Conservation (phyloP, 2,113 vertebrate genomes). For the Lamprotornis superbus region DNA sequence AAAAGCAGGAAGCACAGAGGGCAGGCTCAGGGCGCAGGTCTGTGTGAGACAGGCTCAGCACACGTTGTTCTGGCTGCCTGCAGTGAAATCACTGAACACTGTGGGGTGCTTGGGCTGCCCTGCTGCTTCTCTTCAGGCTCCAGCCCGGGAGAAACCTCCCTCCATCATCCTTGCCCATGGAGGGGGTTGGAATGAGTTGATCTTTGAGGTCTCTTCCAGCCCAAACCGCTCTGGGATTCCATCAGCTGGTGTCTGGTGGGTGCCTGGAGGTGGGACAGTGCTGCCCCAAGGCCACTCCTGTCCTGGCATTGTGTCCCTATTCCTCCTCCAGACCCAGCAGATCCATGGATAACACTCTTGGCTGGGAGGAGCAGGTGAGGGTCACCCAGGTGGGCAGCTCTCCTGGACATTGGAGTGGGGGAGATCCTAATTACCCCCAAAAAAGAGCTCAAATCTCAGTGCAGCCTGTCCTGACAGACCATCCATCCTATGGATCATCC, state of each 20-base stretch:
- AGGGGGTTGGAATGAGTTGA: neutral
- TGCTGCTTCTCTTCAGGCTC: neutral
- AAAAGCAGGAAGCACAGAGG: neutral
- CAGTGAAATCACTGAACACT: neutral
- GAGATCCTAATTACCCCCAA: neutral
- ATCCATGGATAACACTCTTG: neutral
- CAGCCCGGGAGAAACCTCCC: neutral
- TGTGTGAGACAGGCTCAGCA: neutral
- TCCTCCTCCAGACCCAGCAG: neutral
- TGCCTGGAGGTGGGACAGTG: fast-evolving
- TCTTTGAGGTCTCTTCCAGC: neutral
- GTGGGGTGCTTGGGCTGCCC: neutral
- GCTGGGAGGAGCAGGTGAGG: neutral
- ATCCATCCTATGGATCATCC: neutral
- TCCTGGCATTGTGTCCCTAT: neutral
- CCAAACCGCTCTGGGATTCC: neutral
- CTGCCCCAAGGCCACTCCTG: neutral
- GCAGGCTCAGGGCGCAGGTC: neutral
- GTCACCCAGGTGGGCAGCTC: neutral
- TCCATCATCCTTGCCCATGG: neutral
- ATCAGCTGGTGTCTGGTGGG: fast-evolving
- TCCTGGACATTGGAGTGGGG: neutral
- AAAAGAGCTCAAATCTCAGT: neutral
- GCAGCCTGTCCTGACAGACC: fast-evolving
- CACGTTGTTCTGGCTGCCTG: neutral